Evolutionary conservation across 2,797 vertebrate genomes (phyloP).

Genomic region (Lepidocolaptes lacrymiger): DNA sequence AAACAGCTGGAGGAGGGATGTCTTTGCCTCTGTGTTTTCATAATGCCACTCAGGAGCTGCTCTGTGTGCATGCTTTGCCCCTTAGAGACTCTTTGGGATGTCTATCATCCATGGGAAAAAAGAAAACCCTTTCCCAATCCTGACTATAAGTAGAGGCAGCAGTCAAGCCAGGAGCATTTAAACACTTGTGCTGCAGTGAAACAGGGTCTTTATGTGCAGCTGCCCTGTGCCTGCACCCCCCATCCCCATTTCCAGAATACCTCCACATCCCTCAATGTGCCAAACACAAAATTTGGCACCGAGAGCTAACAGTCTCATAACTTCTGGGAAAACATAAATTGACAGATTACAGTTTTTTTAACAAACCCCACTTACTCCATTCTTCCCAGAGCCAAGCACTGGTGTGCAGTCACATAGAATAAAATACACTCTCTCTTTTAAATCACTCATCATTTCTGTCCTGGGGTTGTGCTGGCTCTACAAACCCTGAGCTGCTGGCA

Average conservation of each 20-base stretch:
- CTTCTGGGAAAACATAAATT: neutral
- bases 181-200: neutral
- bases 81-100: neutral
- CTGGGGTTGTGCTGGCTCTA: neutral
- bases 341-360: neutral
- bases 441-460: neutral
- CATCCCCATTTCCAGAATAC: neutral
- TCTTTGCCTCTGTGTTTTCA: neutral
- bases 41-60: neutral
- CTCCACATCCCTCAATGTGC: neutral
- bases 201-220: neutral
- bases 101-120: neutral
- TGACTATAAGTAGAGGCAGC: neutral
- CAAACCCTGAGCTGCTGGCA: neutral
- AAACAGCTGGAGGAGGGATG: neutral
- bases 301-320: neutral
- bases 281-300: neutral
- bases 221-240: neutral
- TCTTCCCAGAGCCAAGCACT: neutral
- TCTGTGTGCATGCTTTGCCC: neutral
- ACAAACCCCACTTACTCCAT: neutral
- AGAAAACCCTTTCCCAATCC: neutral
- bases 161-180: neutral
- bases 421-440: neutral
- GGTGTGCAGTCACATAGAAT: neutral